These are phyloP conservation scores for Melanogrammus aeglefinus DNA, from an alignment of 2,797 vertebrate species.

Conservation along the genomic window DNA sequence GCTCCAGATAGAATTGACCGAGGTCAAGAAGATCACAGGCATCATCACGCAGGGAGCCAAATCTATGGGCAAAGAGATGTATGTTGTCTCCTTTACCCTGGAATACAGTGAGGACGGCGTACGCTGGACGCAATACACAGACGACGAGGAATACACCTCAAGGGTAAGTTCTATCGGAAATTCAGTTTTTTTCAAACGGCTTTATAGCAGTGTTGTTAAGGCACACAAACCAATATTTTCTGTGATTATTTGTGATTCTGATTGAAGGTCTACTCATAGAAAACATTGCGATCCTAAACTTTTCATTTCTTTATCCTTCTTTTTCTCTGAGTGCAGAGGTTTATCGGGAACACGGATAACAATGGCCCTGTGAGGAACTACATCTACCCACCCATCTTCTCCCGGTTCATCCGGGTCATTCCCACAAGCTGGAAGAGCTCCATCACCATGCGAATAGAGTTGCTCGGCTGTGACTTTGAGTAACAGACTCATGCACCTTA, in stretches of 20 bases:
- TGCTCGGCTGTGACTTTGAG: constrained; percentile 89
- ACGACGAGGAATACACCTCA: constrained; percentile 61
- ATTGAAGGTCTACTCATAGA: not conserved
- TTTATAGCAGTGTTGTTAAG: not conserved
- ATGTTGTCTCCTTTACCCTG: constrained; percentile 78
- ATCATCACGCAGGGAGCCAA: constrained; percentile 89
- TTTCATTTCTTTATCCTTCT: not conserved
- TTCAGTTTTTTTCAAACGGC: not conserved
- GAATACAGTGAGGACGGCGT: constrained; percentile 80
- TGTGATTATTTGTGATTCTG: not conserved
- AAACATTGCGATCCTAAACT: not conserved
- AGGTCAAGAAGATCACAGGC: constrained; percentile 87
- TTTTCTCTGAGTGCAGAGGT: constrained; percentile 75
- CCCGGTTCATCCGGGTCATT: constrained; percentile 85
- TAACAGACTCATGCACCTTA: constrained; percentile 34
- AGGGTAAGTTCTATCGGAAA: constrained; percentile 74
- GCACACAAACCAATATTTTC: not conserved
- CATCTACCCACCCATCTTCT: constrained; percentile 88
- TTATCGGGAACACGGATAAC: constrained; percentile 81
- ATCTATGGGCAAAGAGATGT: constrained; percentile 78
- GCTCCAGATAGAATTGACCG: constrained; percentile 87
- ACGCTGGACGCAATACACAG: constrained; percentile 80
- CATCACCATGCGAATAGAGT: constrained; percentile 88
- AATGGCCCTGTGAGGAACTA: constrained; percentile 80
- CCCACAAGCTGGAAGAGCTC: constrained; percentile 81